A percentile compares a stretch with the other conserved stretches of the same genome.
phyloP scores from a whole-genome alignment of 2,113 vertebrate genomes.

The Sander vitreus region DNA sequence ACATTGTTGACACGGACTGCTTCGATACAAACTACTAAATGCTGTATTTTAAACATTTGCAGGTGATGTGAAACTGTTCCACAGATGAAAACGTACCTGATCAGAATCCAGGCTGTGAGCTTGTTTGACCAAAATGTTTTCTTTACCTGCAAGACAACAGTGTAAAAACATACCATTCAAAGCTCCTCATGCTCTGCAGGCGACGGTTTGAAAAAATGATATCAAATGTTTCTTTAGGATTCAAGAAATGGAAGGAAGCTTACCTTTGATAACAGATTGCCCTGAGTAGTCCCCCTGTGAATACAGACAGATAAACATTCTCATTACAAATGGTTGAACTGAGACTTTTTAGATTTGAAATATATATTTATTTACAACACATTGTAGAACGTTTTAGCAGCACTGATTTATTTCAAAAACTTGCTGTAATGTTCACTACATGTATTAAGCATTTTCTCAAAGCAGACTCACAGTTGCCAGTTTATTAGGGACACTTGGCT shows the following conservation, averaged over 20 bases:
- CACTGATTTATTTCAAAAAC: background rate
- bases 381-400: background rate
- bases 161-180: constrained; percentile 4
- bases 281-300: constrained; percentile 85
- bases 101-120: constrained; percentile 86
- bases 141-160: constrained; percentile 88
- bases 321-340: background rate
- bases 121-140: constrained; percentile 90
- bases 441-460: background rate
- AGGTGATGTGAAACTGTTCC: background rate
- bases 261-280: constrained; percentile 87
- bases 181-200: background rate
- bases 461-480: background rate
- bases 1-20: background rate
- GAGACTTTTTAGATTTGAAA: background rate
- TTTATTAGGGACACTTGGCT: no score
- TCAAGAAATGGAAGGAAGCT: background rate
- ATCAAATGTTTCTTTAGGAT: background rate
- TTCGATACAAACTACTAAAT: background rate
- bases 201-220: background rate
- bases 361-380: background rate
- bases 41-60: background rate
- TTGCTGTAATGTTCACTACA: background rate
- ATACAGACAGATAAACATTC: constrained; percentile 20
- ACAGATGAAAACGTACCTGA: constrained; percentile 83